Base-by-base conservation (phyloP, 2,113 vertebrate genomes). In the Dendropsophus ebraccatus region DNA sequence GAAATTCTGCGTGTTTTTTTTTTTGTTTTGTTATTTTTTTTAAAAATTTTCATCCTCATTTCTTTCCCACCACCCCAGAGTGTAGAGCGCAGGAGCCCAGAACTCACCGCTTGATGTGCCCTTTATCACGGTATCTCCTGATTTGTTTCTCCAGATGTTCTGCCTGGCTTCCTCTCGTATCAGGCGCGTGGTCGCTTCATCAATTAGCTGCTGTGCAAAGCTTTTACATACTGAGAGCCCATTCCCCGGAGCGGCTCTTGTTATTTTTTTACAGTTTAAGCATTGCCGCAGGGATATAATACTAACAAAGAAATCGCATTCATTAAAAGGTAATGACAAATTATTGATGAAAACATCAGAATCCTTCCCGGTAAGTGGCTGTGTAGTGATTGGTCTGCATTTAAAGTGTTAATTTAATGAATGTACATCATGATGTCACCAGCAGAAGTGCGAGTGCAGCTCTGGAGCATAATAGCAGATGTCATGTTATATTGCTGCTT, bases 311-410 rank as follows among this genome's bases (percentile, higher is more conserved):
- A 81, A 81, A 87, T 87, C 81, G 85, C 77, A 81, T 74, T 87
- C 85, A 87, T 87, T 87, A 87, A 87, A 81, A 62, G 50, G 67
- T 81, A 87, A 87, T 87, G 78, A 87, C 85, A 87, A 87, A 87
- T 87, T 81, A 87, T 87, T 87, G 85, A 87, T 87, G 78, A 77
- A 81, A 87, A 87, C 85, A 87, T 87, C 85, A 87, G 73, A 87
- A 81, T 87, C 85, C 85, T 81, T 74, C 85, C 78, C 85, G 81
- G 85, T 87, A 87, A 87, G 85, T 87, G 85, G 75, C 69, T 74
- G 21, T 23, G 81, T 87, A 87, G 81, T 86, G 84, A 86, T 81
- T n/a, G n/a, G n/a, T n/a, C n/a, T n/a, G n/a, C n/a, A n/a, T n/a
- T n/a, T n/a, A n/a, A n/a, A n/a, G n/a, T n/a, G n/a, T n/a, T n/a